Percentiles rank a stretch among this genome's conserved stretches.
Evolutionary conservation across 2,113 vertebrate species (phyloP).

Genomic region (Oxyura jamaicensis): DNA sequence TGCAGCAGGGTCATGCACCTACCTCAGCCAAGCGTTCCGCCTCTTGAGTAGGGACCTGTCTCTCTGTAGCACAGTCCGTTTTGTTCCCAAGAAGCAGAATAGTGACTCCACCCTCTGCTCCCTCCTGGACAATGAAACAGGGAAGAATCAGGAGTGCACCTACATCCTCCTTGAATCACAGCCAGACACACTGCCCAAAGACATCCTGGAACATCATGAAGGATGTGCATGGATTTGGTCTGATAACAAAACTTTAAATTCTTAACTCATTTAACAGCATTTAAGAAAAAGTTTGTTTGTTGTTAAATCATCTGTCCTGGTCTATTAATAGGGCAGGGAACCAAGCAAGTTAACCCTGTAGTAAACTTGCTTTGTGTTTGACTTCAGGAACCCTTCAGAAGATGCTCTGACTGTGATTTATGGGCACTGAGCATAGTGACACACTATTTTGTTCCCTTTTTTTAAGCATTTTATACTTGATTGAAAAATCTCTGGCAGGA

Average conservation of each 20-base stretch:
- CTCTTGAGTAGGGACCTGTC: constrained; percentile 77
- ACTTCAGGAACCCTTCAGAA: neutral
- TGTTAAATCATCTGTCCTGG: neutral
- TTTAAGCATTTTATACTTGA: neutral
- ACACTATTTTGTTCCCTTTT: neutral
- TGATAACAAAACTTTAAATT: neutral
- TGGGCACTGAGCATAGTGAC: neutral
- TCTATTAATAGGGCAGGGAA: neutral
- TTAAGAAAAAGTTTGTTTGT: neutral
- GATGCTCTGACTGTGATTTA: neutral
- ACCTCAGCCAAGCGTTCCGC: constrained; percentile 87
- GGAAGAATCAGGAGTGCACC: neutral
- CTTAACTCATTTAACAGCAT: neutral
- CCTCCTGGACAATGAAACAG: constrained; percentile 76
- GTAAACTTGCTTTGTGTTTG: neutral
- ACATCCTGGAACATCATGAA: neutral
- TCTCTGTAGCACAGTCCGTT: constrained; percentile 75
- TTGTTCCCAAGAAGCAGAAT: constrained; percentile 93
- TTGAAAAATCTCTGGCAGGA: neutral
- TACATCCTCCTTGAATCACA: neutral
- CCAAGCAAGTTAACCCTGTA: neutral
- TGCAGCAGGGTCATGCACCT: neutral
- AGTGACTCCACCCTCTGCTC: constrained; percentile 67
- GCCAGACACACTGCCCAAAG: neutral
- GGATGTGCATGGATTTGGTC: neutral